Percentiles rank a stretch among this genome's conserved stretches.
phyloP scores from a whole-genome alignment of 1,140 invertebrate genomes.

The Chymomyza costata region DNA sequence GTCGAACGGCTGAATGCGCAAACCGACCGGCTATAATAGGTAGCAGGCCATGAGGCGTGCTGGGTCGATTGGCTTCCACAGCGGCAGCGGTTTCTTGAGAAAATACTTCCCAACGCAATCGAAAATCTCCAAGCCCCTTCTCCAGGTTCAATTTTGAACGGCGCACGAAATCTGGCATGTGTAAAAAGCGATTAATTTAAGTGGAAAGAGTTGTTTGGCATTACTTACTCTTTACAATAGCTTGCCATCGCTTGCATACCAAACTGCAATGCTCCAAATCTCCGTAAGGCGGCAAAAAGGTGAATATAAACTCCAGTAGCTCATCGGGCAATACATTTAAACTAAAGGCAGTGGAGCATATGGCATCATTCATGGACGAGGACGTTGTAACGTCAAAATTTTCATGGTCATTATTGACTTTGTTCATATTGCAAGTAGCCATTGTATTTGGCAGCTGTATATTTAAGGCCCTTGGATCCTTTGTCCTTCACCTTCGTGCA shows the following conservation, averaged over 20 bases:
- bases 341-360: not conserved
- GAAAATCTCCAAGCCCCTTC: constrained; percentile 63
- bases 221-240: constrained; percentile 83
- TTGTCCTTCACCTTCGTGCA: constrained; percentile 6
- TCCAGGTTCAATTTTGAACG: constrained; percentile 64
- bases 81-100: constrained; percentile 45
- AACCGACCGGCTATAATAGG: constrained; percentile 90
- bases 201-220: not conserved
- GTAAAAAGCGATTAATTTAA: not conserved
- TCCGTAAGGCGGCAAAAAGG: constrained; percentile 91
- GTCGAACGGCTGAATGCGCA: constrained; percentile 92
- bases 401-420: constrained; percentile 32
- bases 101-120: constrained; percentile 63
- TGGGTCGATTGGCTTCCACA: constrained; percentile 21
- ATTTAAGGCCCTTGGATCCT: constrained; percentile 10
- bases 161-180: constrained; percentile 56
- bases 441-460: too few relatives aligned
- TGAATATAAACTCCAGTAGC: constrained; percentile 93
- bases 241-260: constrained; percentile 90
- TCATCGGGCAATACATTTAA: constrained; percentile 87
- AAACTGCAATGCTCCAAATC: constrained; percentile 90
- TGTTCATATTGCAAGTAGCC: constrained; percentile 43
- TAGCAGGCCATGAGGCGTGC: constrained; percentile 14
- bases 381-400: constrained; percentile 21
- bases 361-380: constrained; percentile 6